A percentile compares a stretch with the other conserved stretches of the same genome.
Evolutionary conservation across 2,797 vertebrate genomes (phyloP).

Genomic region (Lithobates sylvaticus): DNA sequence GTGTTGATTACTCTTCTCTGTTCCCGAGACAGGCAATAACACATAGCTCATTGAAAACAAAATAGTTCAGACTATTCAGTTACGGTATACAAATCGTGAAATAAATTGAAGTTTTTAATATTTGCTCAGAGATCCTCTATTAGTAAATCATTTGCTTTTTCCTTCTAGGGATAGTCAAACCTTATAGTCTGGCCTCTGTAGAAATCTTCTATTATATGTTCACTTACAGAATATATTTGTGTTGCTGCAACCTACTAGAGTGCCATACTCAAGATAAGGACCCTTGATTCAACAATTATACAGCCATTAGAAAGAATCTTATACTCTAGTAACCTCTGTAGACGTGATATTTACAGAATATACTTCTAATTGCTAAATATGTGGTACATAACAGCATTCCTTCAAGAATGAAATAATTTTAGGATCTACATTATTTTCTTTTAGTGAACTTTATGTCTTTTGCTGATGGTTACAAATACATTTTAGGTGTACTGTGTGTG

Average conservation of each 20-base stretch:
- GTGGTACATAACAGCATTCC: neutral
- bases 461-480: too few species aligned
- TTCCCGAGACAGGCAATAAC: too few species aligned
- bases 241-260: slow-evolving; percentile 1
- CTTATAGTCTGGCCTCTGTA: neutral
- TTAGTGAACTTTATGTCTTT: neutral
- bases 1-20: too few species aligned
- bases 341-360: neutral
- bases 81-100: neutral
- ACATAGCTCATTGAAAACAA: too few species aligned
- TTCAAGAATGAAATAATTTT: neutral
- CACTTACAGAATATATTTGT: neutral
- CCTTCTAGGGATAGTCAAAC: too few species aligned
- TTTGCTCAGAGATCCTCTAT: neutral
- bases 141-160: too few species aligned
- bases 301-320: neutral
- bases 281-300: neutral
- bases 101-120: neutral
- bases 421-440: neutral
- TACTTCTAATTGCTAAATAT: neutral
- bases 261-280: neutral
- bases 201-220: neutral
- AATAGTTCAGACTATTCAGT: neutral
- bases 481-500: too few species aligned
- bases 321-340: neutral